Conservation (phyloP, 1,140 invertebrate genomes). For the Galleria mellonella region DNA sequence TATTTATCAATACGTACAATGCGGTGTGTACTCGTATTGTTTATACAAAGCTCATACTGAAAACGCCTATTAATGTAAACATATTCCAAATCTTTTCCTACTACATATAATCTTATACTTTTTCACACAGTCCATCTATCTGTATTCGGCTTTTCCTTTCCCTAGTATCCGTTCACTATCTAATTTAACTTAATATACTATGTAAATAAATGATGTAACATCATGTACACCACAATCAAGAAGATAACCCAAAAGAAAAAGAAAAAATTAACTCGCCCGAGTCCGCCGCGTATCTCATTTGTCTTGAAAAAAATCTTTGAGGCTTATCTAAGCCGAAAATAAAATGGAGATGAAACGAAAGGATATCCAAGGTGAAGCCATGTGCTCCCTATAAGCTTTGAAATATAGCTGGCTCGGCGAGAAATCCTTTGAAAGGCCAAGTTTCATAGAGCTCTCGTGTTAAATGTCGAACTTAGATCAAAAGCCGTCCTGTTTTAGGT, state of each 20-base stretch:
- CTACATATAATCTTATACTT: too few species aligned
- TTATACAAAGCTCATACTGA: too few species aligned
- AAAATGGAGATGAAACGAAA: slow-evolving; percentile 47
- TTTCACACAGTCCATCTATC: too few species aligned
- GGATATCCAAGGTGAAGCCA: slow-evolving; percentile 28
- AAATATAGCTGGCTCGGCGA: slow-evolving; percentile 28
- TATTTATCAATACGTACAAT: too few species aligned
- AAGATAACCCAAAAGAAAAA: neutral
- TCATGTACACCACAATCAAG: too few species aligned
- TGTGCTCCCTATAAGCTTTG: slow-evolving; percentile 26
- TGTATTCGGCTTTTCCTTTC: too few species aligned
- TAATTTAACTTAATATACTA: too few species aligned
- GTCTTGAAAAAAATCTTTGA: slow-evolving; percentile 29
- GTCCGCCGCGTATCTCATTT: slow-evolving; percentile 22
- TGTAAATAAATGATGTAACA: too few species aligned
- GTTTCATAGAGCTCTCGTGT: slow-evolving; percentile 18
- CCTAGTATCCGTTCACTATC: too few species aligned
- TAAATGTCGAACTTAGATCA: slow-evolving; percentile 12
- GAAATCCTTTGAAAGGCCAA: slow-evolving; percentile 17
- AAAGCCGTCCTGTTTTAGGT: slow-evolving; percentile 2
- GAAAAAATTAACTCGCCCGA: neutral
- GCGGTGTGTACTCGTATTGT: too few species aligned
- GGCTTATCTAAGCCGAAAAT: slow-evolving; percentile 35
- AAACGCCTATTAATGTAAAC: too few species aligned
- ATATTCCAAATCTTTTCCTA: too few species aligned